Evolutionary conservation across 2,888 invertebrate species (phyloP).

Genomic region (Philopedon plagiatum): DNA sequence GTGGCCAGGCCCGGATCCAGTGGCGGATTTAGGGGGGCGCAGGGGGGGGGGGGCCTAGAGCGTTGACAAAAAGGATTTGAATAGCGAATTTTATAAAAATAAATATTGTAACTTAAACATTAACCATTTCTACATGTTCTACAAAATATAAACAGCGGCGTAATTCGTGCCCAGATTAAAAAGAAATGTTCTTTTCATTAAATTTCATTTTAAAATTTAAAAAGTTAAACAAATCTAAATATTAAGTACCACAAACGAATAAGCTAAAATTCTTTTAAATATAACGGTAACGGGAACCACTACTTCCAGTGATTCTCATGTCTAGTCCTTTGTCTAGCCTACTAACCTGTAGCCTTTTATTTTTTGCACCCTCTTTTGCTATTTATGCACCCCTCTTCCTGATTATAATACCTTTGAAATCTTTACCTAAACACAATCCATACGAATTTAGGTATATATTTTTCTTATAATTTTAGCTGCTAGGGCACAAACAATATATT

Average conservation of each 20-base stretch:
- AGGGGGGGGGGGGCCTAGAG: too few species aligned
- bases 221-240: too few species aligned
- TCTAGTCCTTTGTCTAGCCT: constrained; percentile 35
- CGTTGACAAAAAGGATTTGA: too few species aligned
- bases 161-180: too few species aligned
- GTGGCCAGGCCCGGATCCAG: too few species aligned
- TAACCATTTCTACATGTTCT: too few species aligned
- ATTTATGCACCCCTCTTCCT: constrained; percentile 31
- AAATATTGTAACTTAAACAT: too few species aligned
- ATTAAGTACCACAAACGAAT: neutral
- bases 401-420: constrained; percentile 11
- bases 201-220: too few species aligned
- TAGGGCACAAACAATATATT: neutral
- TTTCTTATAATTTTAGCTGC: neutral
- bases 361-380: constrained; percentile 6
- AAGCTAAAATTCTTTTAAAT: neutral
- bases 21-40: too few species aligned
- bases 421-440: neutral
- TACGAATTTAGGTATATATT: neutral
- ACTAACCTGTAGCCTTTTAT: constrained; percentile 32
- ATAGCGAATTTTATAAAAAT: too few species aligned
- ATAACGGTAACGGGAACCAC: constrained; percentile 17
- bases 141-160: too few species aligned
- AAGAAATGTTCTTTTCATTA: too few species aligned
- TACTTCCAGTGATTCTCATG: constrained; percentile 24